phyloP scores from a whole-genome alignment of 2,888 invertebrate species.

The Hemicrepidius hirtus region DNA sequence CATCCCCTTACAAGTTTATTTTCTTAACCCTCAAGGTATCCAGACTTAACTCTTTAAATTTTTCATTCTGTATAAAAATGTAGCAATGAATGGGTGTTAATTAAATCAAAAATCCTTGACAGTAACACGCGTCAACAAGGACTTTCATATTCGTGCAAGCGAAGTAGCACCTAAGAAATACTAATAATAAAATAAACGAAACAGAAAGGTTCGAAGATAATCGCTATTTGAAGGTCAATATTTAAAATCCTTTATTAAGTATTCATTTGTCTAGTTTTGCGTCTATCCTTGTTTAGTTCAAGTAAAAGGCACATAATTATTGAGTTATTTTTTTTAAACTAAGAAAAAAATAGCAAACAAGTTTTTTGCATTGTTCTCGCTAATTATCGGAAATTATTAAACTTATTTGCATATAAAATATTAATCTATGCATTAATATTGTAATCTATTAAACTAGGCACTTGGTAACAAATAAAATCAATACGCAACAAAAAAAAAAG shows the following conservation, averaged over 20 bases:
- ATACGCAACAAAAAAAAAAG: slow-evolving; percentile 1
- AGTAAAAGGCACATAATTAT: slow-evolving; percentile 32
- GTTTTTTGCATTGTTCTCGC: slow-evolving; percentile 3
- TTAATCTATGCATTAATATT: slow-evolving; percentile 13
- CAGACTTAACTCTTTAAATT: no score
- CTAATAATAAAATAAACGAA: slow-evolving; percentile 29
- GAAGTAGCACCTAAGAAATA: slow-evolving; percentile 31
- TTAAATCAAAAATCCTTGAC: slow-evolving; percentile 19
- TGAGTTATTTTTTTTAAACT: slow-evolving; percentile 20
- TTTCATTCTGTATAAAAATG: no score
- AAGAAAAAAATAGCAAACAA: slow-evolving; percentile 9
- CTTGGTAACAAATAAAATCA: slow-evolving; percentile 24
- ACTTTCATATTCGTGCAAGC: slow-evolving; percentile 29
- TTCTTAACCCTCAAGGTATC: no score
- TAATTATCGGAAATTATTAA: slow-evolving; percentile 32
- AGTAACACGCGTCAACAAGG: slow-evolving; percentile 14
- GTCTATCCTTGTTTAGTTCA: slow-evolving; percentile 15
- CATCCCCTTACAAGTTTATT: no score
- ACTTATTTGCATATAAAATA: slow-evolving; percentile 30
- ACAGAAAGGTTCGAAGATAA: slow-evolving; percentile 44
- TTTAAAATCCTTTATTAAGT: slow-evolving; percentile 43
- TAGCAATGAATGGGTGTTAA: background rate
- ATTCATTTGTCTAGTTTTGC: slow-evolving; percentile 39
- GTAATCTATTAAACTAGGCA: no score
- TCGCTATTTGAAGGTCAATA: slow-evolving; percentile 45